Conservation (phyloP, 2,113 vertebrate species). For the Gasterosteus aculeatus region DNA sequence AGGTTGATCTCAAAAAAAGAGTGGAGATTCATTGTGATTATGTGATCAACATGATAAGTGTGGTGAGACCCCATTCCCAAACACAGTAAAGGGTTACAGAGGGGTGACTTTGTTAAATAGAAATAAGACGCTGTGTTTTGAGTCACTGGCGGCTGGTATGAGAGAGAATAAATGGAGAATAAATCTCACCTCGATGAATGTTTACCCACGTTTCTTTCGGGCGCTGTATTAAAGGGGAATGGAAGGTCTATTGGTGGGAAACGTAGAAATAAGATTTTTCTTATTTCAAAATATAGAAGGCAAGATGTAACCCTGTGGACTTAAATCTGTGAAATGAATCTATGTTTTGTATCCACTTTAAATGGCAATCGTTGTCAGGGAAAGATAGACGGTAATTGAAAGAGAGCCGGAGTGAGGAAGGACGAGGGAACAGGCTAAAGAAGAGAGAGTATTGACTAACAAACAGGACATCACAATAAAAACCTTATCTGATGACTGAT, state of each 20-base stretch:
- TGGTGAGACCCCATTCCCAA: background rate
- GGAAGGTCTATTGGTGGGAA: background rate
- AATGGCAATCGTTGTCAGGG: background rate
- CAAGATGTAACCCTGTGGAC: background rate
- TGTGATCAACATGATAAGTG: constrained; percentile 69
- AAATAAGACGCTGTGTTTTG: constrained; percentile 16
- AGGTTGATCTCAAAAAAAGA: constrained; percentile 44
- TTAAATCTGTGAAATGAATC: background rate
- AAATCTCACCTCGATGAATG: constrained; percentile 26
- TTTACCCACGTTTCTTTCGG: constrained; percentile 5
- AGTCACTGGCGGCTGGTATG: constrained; percentile 22
- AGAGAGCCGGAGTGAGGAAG: constrained; percentile 3
- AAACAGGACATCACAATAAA: constrained; percentile 53
- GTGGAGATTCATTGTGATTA: constrained; percentile 70
- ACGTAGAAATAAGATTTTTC: background rate
- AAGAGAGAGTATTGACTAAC: constrained; percentile 32
- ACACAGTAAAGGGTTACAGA: background rate
- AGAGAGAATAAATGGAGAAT: constrained; percentile 11
- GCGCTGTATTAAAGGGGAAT: background rate
- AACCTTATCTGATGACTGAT: constrained; percentile 51
- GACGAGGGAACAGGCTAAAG: constrained; percentile 21
- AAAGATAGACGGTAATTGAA: background rate
- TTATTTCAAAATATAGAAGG: too few species aligned
- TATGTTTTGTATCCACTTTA: constrained; percentile 9
- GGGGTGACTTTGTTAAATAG: constrained; percentile 7